These are phyloP conservation scores for Takifugu rubripes DNA, from an alignment of 2,797 vertebrate species.

Conservation along the genomic window DNA sequence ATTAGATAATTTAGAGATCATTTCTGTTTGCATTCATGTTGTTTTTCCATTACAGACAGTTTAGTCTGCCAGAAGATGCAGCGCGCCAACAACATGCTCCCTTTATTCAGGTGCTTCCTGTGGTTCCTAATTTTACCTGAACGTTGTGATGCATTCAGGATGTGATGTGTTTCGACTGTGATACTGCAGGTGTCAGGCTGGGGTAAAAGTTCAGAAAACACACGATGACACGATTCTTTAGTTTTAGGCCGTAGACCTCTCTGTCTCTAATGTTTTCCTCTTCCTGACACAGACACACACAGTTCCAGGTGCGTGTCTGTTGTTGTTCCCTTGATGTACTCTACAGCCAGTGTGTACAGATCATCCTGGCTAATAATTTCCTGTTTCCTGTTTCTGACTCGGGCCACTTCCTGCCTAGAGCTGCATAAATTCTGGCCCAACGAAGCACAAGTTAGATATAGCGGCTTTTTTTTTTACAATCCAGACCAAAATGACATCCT, in stretches of 20 bases:
- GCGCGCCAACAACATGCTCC: slow-evolving; percentile 24
- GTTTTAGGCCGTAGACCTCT: slow-evolving; percentile 30
- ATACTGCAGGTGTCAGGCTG: slow-evolving; percentile 42
- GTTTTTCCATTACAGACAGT: slow-evolving; percentile 11
- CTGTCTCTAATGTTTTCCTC: slow-evolving; percentile 36
- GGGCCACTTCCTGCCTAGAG: slow-evolving; percentile 56
- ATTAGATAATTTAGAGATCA: neutral
- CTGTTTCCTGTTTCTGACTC: slow-evolving; percentile 74
- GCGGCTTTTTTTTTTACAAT: slow-evolving; percentile 3
- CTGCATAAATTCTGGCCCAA: slow-evolving; percentile 22
- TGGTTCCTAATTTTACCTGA: slow-evolving; percentile 57
- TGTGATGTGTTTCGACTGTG: slow-evolving; percentile 41
- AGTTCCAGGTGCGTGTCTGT: slow-evolving; percentile 36
- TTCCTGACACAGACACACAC: slow-evolving; percentile 29
- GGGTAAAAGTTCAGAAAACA: slow-evolving; percentile 20
- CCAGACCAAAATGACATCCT: slow-evolving; percentile 20
- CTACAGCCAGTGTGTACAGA: slow-evolving; percentile 66
- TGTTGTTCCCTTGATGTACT: slow-evolving; percentile 73
- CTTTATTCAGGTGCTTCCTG: slow-evolving; percentile 65
- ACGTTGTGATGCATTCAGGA: slow-evolving; percentile 53
- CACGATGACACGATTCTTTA: slow-evolving; percentile 7
- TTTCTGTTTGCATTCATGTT: slow-evolving; percentile 12
- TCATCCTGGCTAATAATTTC: slow-evolving; percentile 77
- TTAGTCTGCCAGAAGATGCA: slow-evolving; percentile 26
- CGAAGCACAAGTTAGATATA: slow-evolving; percentile 19